phyloP scores from a whole-genome alignment of 2,113 vertebrate genomes.

The rabbit (Oryctolagus cuniculus) region mOryCun1.1 NC_091432.1:182357501-182358000 shows the following conservation, averaged over 20 bases:
- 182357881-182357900: constrained; percentile 2
- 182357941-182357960: background rate
- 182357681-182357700: background rate
- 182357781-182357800: background rate
- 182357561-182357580: constrained; percentile 3
- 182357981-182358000: background rate
- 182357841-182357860: background rate
- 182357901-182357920: constrained; percentile 4
- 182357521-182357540: constrained; percentile 46
- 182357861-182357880: background rate
- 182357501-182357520: background rate
- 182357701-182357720: background rate
- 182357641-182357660: background rate
- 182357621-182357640: constrained; percentile 13
- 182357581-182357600: background rate
- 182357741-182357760: background rate
- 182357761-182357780: constrained; percentile 10
- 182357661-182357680: background rate
- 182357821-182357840: background rate
- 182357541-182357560: background rate
- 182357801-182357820: background rate
- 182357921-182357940: constrained; percentile 44
- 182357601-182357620: constrained; percentile 23
- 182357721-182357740: background rate
- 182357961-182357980: background rate